Conservation (phyloP, 2,888 invertebrate species). For the Nymphalis urticae region DNA sequence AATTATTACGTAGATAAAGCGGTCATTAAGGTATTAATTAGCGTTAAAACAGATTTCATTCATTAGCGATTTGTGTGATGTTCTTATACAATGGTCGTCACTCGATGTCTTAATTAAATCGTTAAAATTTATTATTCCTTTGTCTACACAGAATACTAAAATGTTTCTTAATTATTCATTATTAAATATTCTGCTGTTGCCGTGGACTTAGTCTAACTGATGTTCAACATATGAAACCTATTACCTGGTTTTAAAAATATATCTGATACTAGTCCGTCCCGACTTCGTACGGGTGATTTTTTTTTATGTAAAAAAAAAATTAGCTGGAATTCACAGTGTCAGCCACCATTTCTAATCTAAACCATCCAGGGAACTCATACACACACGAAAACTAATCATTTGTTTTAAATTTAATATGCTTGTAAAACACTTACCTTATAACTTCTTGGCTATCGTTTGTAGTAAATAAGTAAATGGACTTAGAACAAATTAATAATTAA, state of each 20-base stretch:
- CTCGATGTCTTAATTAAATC: conserved; percentile 36
- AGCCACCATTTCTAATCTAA: too few species aligned
- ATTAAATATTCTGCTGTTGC: not conserved
- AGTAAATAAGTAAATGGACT: not conserved
- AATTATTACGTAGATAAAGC: not conserved
- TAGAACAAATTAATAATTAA: conserved; percentile 17
- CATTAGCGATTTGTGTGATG: conserved; percentile 31
- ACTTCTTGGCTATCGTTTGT: not conserved
- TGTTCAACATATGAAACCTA: too few species aligned
- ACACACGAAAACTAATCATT: too few species aligned
- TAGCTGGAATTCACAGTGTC: too few species aligned
- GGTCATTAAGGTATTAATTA: conserved; percentile 13
- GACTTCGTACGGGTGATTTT: too few species aligned
- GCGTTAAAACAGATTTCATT: conserved; percentile 22
- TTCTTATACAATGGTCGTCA: conserved; percentile 35
- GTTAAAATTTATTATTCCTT: conserved; percentile 32
- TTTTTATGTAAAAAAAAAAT: too few species aligned
- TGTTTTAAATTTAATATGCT: not conserved
- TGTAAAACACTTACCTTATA: not conserved
- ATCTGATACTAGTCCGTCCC: too few species aligned
- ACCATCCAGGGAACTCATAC: too few species aligned
- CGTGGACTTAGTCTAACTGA: too few species aligned
- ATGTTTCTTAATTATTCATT: conserved; percentile 3
- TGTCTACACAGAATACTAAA: conserved; percentile 10
- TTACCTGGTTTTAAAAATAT: too few species aligned